These are phyloP conservation scores for Champsocephalus gunnari DNA, from an alignment of 2,797 vertebrate species.

Conservation along the genomic window DNA sequence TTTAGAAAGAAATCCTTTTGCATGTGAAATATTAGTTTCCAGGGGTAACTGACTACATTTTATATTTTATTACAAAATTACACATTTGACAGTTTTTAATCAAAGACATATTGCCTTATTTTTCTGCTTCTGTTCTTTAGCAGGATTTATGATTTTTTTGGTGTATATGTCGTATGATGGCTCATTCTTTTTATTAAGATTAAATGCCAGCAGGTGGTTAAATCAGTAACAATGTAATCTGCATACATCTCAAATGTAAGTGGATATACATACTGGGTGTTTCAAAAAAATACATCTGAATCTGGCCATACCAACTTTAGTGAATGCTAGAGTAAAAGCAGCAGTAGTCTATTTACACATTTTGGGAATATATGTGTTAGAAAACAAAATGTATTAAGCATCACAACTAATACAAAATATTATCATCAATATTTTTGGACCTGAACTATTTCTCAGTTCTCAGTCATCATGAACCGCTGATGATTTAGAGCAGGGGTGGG, in stretches of 20 bases:
- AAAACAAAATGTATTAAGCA: neutral
- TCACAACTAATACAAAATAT: neutral
- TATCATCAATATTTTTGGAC: neutral
- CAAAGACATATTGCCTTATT: neutral
- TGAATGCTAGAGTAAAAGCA: neutral
- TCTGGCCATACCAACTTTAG: neutral
- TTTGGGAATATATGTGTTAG: neutral
- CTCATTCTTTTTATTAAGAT: neutral
- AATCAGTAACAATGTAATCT: slow-evolving; percentile 5
- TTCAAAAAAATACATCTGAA: neutral
- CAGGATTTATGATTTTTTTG: neutral
- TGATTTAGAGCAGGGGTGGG: neutral
- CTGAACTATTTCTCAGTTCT: neutral
- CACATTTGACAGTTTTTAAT: slow-evolving; percentile 6
- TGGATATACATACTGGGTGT: neutral
- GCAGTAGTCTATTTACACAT: neutral
- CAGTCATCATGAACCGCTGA: neutral
- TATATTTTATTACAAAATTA: neutral
- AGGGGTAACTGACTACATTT: neutral
- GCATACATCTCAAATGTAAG: slow-evolving; percentile 12
- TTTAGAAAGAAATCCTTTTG: neutral
- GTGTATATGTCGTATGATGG: neutral
- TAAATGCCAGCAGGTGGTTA: slow-evolving; percentile 11
- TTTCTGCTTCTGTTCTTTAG: neutral
- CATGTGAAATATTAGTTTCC: neutral